Evolutionary conservation across 2,113 vertebrate species (phyloP), one percentile per base, ranked within the genome.

Genomic region (Syngnathoides biaculeatus): DNA sequence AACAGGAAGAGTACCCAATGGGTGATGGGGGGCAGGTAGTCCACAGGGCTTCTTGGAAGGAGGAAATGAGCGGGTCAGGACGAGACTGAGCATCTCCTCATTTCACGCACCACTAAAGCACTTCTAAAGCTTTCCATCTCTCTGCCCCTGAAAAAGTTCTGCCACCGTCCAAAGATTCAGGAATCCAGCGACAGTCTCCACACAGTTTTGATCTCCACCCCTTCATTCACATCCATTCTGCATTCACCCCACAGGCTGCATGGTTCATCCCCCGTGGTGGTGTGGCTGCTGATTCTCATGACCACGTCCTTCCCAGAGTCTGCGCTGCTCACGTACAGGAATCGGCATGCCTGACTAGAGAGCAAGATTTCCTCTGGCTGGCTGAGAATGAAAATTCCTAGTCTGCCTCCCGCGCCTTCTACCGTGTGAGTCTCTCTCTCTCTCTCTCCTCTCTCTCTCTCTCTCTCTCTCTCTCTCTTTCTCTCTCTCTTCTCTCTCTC

Each of bases 381-480:
- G 74, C 73, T 77, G 76, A 82, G 74, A 87, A 87, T 55, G 72
- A 75, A 71, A 85, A 86, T 88, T 88, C 81, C 87, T 84, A 79
- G 82, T 88, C 80, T 73, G 75, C 83, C 87, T 89, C 88, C 87
- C 69, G 7, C 83, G 88, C 83, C 76, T 82, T 81, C 86, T 83
- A 87, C 87, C 86, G 77, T 80, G 72, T 79, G 63, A 84, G 80
- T 75, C 69, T 78, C 68, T 73, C 77, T 70, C 70, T 56, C 73
- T 60, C 53, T 35, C 65, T 42, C 55, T 68, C 52, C 6, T 38
- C 14, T 67, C 69, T 64, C 80, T 55, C 68, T 57, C 79, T 78
- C 77, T 62, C 71, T 55, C 69, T 35, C 69, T 48, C 57, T 14
- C 75, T 52, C 39, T 62, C 45, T 69, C 53, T 62, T 58, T 80